phyloP scores from a whole-genome alignment of 1,140 invertebrate genomes.

The Pseudomyrmex flavicornis region DNA sequence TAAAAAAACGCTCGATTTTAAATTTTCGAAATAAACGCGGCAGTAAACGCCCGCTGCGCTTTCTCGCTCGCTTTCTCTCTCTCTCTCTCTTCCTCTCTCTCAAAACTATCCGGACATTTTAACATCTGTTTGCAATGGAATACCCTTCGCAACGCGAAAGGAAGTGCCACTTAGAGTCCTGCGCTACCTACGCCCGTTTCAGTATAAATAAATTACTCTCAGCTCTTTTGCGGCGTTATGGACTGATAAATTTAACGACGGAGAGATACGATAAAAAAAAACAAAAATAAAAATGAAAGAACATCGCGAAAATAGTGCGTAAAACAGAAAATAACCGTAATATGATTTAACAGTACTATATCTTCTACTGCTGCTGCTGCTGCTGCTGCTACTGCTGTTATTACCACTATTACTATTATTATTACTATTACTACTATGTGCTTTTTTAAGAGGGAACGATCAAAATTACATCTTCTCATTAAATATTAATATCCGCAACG shows the following conservation, averaged over 20 bases:
- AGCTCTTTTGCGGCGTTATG: conserved; percentile 1
- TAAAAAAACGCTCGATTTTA: conserved; percentile 52
- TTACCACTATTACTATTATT: too few species aligned
- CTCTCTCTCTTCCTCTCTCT: too few species aligned
- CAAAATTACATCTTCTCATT: background rate
- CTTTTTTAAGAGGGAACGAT: background rate
- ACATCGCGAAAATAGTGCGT: background rate
- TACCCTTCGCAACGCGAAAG: conserved; percentile 27
- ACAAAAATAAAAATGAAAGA: conserved; percentile 2
- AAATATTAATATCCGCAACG: background rate
- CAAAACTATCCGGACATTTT: conserved; percentile 25
- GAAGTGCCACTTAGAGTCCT: conserved; percentile 39
- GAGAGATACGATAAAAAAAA: conserved; percentile 1
- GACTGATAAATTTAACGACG: conserved; percentile 24
- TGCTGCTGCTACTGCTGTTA: too few species aligned
- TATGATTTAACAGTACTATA: background rate
- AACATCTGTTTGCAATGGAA: conserved; percentile 43
- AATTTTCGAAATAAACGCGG: conserved; percentile 55
- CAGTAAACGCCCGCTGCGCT: conserved; percentile 23
- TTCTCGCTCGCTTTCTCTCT: background rate
- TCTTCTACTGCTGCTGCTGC: background rate
- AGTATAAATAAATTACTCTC: conserved; percentile 45
- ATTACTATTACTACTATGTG: background rate
- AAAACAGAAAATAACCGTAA: background rate
- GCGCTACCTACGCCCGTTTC: background rate